Evolutionary conservation across 1,140 invertebrate species (phyloP).

Genomic region (Atta colombica): DNA sequence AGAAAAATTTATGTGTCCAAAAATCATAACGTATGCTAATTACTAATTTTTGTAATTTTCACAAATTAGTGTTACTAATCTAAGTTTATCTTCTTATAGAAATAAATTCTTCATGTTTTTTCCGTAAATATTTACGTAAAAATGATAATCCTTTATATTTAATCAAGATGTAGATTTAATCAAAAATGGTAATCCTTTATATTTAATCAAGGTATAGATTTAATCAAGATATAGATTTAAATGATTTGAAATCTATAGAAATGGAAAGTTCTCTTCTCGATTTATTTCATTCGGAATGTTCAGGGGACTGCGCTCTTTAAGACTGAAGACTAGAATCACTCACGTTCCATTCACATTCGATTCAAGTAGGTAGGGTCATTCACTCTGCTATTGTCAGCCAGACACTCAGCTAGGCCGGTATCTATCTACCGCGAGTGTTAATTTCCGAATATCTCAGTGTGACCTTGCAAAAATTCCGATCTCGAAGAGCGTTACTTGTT

Average conservation of each 20-base stretch:
- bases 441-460: not conserved
- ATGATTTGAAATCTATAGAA: constrained; percentile 73
- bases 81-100: not conserved
- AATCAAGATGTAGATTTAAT: not conserved
- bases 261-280: constrained; percentile 82
- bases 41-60: no score
- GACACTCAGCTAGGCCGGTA: constrained; percentile 51
- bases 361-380: constrained; percentile 65
- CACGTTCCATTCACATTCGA: constrained; percentile 65
- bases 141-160: no score
- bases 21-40: no score
- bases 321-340: constrained; percentile 51
- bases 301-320: constrained; percentile 66
- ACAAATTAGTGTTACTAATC: not conserved
- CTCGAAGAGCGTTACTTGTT: not conserved
- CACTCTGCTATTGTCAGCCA: constrained; percentile 52
- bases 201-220: no score
- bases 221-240: not conserved
- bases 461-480: not conserved
- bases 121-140: not conserved
- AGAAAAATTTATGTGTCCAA: not conserved
- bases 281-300: constrained; percentile 50
- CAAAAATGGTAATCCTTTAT: no score
- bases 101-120: not conserved
- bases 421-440: constrained; percentile 30